Conservation (phyloP, 2,113 vertebrate species). For the Poeciliopsis occidentalis region DNA sequence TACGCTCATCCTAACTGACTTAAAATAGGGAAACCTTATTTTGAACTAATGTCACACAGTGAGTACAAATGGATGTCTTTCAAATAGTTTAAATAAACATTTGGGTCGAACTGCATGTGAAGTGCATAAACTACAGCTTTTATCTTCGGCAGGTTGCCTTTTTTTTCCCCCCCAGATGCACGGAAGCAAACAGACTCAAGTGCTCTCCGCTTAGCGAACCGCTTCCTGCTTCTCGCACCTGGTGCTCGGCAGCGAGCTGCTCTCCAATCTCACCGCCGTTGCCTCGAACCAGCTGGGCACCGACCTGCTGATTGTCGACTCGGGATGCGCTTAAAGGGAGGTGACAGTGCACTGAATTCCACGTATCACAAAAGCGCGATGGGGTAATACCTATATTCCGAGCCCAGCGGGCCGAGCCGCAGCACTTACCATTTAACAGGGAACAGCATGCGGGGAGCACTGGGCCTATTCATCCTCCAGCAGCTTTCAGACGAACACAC, state of each 20-base stretch:
- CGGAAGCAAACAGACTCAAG: too few relatives aligned
- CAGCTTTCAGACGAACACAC: slow-evolving; percentile 59
- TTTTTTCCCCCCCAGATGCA: too few relatives aligned
- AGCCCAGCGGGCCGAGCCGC: slow-evolving; percentile 60
- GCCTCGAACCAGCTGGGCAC: slow-evolving; percentile 37
- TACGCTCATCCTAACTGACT: too few relatives aligned
- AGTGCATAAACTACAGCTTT: too few relatives aligned
- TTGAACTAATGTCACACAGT: too few relatives aligned
- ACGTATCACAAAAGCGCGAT: slow-evolving; percentile 55
- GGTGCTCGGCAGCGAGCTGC: slow-evolving; percentile 12
- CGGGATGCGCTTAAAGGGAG: slow-evolving; percentile 57
- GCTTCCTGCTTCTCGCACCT: not conserved
- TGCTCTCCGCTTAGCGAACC: too few relatives aligned
- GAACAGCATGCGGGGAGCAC: slow-evolving; percentile 59
- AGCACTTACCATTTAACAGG: slow-evolving; percentile 76
- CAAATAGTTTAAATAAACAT: too few relatives aligned
- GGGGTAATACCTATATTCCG: slow-evolving; percentile 61
- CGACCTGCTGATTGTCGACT: slow-evolving; percentile 56
- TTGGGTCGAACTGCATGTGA: too few relatives aligned
- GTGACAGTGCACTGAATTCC: slow-evolving; percentile 46
- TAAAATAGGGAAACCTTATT: too few relatives aligned
- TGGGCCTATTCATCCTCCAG: slow-evolving; percentile 62
- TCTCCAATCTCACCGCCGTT: slow-evolving; percentile 12
- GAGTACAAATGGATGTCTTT: too few relatives aligned
- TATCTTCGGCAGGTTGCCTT: too few relatives aligned